Conservation (phyloP, 2,113 vertebrate genomes). For the Clupea harengus region DNA sequence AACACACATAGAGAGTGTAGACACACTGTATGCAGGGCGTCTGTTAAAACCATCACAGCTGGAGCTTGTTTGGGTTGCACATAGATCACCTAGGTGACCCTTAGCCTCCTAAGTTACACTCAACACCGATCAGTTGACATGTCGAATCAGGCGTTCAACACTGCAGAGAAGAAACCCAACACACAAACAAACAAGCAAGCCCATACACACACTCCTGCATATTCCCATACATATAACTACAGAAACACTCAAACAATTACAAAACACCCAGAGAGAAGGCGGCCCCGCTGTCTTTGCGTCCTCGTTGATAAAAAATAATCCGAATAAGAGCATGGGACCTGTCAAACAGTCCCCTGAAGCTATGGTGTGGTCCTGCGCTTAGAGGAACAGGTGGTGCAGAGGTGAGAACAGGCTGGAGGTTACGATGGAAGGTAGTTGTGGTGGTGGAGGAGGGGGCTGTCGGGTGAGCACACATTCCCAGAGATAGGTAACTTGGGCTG, state of each 20-base stretch:
- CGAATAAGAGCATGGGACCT: too few relatives aligned
- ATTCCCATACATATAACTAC: neutral
- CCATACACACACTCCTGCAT: neutral
- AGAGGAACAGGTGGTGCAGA: neutral
- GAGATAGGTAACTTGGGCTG: neutral
- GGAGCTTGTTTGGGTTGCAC: neutral
- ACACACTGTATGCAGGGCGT: neutral
- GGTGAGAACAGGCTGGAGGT: neutral
- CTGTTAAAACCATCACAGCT: neutral
- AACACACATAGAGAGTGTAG: neutral
- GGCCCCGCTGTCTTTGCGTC: too few relatives aligned
- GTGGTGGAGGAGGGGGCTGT: neutral
- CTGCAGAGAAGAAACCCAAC: neutral
- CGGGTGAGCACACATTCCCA: neutral
- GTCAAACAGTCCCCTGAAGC: too few relatives aligned
- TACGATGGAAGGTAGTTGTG: neutral
- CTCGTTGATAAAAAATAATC: too few relatives aligned
- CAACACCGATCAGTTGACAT: neutral
- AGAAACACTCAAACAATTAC: neutral
- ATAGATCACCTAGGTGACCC: slow-evolving; percentile 4
- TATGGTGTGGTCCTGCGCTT: too few relatives aligned
- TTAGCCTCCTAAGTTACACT: neutral
- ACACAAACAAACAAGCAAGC: neutral
- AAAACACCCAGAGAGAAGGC: neutral
- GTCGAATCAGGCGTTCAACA: neutral